Base-by-base conservation (phyloP, 2,888 invertebrate genomes). In the Caenorhabditis imperialis region DNA sequence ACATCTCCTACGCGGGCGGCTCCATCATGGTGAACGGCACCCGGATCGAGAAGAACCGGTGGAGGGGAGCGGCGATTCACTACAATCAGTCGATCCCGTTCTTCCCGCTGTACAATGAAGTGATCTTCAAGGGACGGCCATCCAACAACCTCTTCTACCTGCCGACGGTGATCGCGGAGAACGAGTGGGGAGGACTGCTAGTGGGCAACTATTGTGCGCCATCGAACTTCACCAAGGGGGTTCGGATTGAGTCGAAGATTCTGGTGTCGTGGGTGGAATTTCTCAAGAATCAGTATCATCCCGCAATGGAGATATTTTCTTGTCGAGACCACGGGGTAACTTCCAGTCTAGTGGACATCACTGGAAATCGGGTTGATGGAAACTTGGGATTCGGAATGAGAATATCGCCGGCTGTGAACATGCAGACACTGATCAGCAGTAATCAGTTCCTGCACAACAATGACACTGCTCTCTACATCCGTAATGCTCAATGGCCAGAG, bases 1-100 rank as follows among this genome's bases (percentile, higher is more conserved):
- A 99, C 88, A 93, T 99, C 12, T 96, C 96, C 0, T 94, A 94
- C 73, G 93, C 94, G 3, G 98, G 99, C 0, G 99, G 99, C 0
- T 93, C 93, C 83, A 91, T 95, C 76, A 96, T 98, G 86, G 91
- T 99, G 72, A 96, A 97, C 12, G 91, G 92, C 81, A 93, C 94
- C 45, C 92, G 92, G 25, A 90, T 99, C 23, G 93, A 93, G 54
- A 93, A 94, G 0, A 99, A 99, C 89, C 91, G 92, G 77, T 94
- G 96, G 8, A 93, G 94, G 84, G 86, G 96, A 2, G 89, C 95
- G 22, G 93, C 95, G 0, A 91, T 95, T 8, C 96, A 96, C 94
- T 89, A 95, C 62, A 96, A 96, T 88, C 92, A 94, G 16, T 94
- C 94, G 14, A 92, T 93, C 0, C 93, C 94, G 88, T 94, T 93